Evolutionary conservation across 37 sponge, comb jelly and placozoan genomes (phyloP), one percentile per base, ranked within the genome.

Genomic region (Amphimedon queenslandica): DNA sequence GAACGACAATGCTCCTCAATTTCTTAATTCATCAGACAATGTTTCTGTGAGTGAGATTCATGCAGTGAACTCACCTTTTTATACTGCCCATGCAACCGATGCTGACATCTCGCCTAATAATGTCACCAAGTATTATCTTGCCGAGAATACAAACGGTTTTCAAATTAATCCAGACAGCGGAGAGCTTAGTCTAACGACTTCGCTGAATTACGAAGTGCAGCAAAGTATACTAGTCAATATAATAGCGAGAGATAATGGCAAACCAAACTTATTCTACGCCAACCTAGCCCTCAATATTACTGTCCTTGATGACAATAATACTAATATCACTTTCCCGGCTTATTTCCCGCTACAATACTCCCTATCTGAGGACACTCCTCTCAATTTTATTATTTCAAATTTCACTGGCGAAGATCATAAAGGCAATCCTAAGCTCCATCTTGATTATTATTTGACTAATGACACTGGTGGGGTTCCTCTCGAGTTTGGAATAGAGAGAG

Each of bases 1-100:
- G 42, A 88, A 88, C 41, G 83, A 82, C 41, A 66, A 77, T 51
- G 35, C 70, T 36, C 86, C 86, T 32, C 69, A 74, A 29, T 78
- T 85, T 67, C 28, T 61, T 6, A 8, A 29, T 63, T 37, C 32
- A 2, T 2, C 33, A 0, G 37, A 10, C 47, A 16, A 37, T 4
- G 29, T 67, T 1, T 31, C 69, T 24, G 42, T 88, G 18, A 13
- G 28, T 40, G 90, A 89, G 39, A 35, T 11, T n/a, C 21, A 20
- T 43, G n/a, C 74, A 20, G 36, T 57, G 10, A 73, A 73, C 10
- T 55, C 8, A 2, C 29, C 41, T 2, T 42, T 82, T 23, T 29
- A 23, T 20, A 74, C 43, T 18, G 75, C 67, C 0, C 42, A 39
- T 8, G 82, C 82, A 55, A 40, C 35, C 37, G 82, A 82, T 37